Percentiles rank a stretch among this genome's conserved stretches.
Evolutionary conservation across 2,113 vertebrate species (phyloP).

Genomic region (Myodes glareolus): DNA sequence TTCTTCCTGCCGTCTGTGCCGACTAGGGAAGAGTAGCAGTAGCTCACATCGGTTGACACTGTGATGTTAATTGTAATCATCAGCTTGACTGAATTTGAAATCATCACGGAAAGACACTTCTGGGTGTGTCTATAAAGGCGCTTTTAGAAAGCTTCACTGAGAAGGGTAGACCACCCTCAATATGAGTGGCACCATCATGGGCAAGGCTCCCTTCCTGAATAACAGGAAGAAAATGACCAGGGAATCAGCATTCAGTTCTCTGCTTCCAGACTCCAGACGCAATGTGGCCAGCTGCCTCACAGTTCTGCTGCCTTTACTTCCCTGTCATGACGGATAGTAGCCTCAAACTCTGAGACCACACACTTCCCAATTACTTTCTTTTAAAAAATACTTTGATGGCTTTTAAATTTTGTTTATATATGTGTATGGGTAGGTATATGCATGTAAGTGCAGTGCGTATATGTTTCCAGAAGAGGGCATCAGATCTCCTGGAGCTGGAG

Average conservation of each 20-base stretch:
- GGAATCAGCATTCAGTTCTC: not conserved
- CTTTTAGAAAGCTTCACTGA: not conserved
- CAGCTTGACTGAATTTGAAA: not conserved
- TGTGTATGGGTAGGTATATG: not conserved
- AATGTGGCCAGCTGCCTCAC: not conserved
- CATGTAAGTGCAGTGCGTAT: not conserved
- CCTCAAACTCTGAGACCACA: not conserved
- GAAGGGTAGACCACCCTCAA: not conserved
- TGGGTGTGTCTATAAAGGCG: not conserved
- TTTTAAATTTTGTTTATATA: not conserved
- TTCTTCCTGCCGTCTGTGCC: not conserved
- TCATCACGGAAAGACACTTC: not conserved
- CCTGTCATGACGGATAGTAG: not conserved
- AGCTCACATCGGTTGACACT: too few relatives aligned
- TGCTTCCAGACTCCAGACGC: not conserved
- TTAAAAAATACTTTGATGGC: not conserved
- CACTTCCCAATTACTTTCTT: not conserved
- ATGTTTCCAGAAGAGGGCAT: not conserved
- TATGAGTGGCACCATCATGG: not conserved
- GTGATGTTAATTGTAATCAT: not conserved
- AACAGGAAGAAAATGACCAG: not conserved
- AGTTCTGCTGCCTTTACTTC: not conserved
- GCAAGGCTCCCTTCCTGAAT: not conserved
- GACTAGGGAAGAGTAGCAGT: too few relatives aligned
- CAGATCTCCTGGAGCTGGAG: not conserved